phyloP scores from a whole-genome alignment of 2,113 vertebrate genomes.

The Oncorhynchus keta region DNA sequence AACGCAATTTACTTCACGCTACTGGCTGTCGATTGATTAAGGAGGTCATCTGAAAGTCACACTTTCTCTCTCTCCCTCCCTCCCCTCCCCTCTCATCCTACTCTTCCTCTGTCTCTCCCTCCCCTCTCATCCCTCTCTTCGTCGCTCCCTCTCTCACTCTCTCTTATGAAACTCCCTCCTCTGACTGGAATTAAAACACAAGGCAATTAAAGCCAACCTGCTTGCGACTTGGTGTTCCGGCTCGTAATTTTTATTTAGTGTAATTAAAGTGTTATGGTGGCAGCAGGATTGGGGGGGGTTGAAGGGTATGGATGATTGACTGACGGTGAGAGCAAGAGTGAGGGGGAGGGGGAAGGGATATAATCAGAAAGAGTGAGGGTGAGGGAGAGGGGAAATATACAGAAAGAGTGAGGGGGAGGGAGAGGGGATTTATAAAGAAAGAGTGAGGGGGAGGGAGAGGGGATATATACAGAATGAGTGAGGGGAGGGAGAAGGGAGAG shows the following conservation, averaged over 20 bases:
- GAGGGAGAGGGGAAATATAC: no score
- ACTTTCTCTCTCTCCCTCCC: slow-evolving; percentile 28
- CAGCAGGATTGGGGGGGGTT: background rate
- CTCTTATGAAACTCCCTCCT: slow-evolving; percentile 1
- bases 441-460: no score
- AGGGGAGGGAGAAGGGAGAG: no score
- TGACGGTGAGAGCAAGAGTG: slow-evolving; percentile 31
- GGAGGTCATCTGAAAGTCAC: slow-evolving; percentile 73
- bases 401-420: no score
- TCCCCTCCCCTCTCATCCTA: slow-evolving; percentile 7
- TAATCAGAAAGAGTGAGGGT: no score
- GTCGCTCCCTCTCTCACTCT: background rate
- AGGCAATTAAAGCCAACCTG: slow-evolving; percentile 70
- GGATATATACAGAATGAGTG: no score
- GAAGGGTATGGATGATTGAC: slow-evolving; percentile 39
- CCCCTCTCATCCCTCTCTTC: background rate
- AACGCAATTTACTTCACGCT: slow-evolving; percentile 30
- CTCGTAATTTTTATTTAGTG: slow-evolving; percentile 69
- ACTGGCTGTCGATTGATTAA: slow-evolving; percentile 69
- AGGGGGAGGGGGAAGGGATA: background rate
- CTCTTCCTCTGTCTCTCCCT: slow-evolving; percentile 26
- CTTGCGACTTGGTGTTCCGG: slow-evolving; percentile 52
- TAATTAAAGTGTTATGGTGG: slow-evolving; percentile 72
- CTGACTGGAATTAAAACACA: slow-evolving; percentile 58
- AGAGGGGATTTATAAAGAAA: no score